Evolutionary conservation across 2,113 vertebrate genomes (phyloP).

Genomic region (Seriola rivoliana): DNA sequence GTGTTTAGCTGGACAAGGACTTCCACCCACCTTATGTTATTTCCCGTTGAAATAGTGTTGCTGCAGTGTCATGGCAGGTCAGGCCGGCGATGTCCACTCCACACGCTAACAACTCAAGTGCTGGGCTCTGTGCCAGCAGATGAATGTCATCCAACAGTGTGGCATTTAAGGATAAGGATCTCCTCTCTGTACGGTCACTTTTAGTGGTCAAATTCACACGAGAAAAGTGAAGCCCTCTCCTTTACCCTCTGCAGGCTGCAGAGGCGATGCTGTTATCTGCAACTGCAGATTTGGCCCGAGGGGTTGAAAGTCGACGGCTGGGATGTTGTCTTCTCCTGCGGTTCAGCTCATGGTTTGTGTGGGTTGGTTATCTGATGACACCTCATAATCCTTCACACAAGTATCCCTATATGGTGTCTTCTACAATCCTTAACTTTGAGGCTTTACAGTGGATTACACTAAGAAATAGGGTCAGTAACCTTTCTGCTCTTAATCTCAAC

Average conservation of each 20-base stretch:
- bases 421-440: slow-evolving; percentile 59
- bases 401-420: slow-evolving; percentile 48
- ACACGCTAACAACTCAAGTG: slow-evolving; percentile 31
- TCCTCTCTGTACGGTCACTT: slow-evolving; percentile 37
- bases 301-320: slow-evolving; percentile 41
- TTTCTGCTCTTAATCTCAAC: slow-evolving; percentile 58
- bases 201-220: slow-evolving; percentile 39
- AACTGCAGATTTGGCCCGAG: slow-evolving; percentile 62
- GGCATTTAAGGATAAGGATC: slow-evolving; percentile 60
- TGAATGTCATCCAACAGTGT: slow-evolving; percentile 48
- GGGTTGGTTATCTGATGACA: slow-evolving; percentile 75
- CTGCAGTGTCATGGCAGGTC: slow-evolving; percentile 55
- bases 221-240: slow-evolving; percentile 28
- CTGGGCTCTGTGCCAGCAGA: slow-evolving; percentile 41
- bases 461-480: slow-evolving; percentile 53
- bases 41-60: slow-evolving; percentile 44
- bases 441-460: slow-evolving; percentile 70
- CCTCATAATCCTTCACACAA: slow-evolving; percentile 66
- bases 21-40: slow-evolving; percentile 58
- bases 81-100: slow-evolving; percentile 41
- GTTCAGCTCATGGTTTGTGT: slow-evolving; percentile 56
- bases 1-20: slow-evolving; percentile 64
- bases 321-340: slow-evolving; percentile 64
- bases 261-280: slow-evolving; percentile 60
- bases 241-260: slow-evolving; percentile 23